Base-by-base conservation (phyloP, 2,888 invertebrate genomes). In the Phania funesta region DNA sequence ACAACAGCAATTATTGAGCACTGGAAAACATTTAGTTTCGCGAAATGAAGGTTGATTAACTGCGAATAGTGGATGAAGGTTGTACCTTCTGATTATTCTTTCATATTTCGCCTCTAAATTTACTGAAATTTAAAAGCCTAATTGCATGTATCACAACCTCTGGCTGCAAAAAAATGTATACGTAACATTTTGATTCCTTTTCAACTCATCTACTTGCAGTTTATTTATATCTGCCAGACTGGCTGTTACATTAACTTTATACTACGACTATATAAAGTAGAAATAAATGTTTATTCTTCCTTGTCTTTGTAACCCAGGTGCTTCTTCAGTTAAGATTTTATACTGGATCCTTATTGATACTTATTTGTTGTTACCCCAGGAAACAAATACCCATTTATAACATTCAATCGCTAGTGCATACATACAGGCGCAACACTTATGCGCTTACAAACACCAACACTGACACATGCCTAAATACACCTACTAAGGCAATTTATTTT, bases 281-380 rank as follows among this genome's bases (percentile, higher is more conserved):
- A 41, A 44, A 58, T 67, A 68, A 76, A 76, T 50, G 58, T 41
- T 58, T 50, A 32, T 67, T 38, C 7, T 48, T 56, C 54, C 6
- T 32, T 56, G 3, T 44, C 32, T 3, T 7, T 46, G 22, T 16
- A 41, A 7, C 56, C 41, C 78, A 71, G 78, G 64, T 71, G 71
- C 65, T 58, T 22, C 44, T 20, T 65, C 32, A 58, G 64, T 48
- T 65, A 71, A 65, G 64, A 70, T 71, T 71, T 71, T 71, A 29
- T 65, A 48, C 52, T 35, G 22, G 32, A 8, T 56, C 50, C 41
- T 64, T 78, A 71, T 78, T 71, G 78, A 78, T 71, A 71, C 58
- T 71, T 71, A 78, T 78, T 71, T 78, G 78, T 65, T 71, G 78
- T 78, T 71, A 50, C 65, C n/a, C n/a, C 78, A 58, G 78, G 65